Evolutionary conservation across 2,113 vertebrate genomes (phyloP), one percentile per base, ranked within the genome.

Genomic region (Vidua chalybeata): DNA sequence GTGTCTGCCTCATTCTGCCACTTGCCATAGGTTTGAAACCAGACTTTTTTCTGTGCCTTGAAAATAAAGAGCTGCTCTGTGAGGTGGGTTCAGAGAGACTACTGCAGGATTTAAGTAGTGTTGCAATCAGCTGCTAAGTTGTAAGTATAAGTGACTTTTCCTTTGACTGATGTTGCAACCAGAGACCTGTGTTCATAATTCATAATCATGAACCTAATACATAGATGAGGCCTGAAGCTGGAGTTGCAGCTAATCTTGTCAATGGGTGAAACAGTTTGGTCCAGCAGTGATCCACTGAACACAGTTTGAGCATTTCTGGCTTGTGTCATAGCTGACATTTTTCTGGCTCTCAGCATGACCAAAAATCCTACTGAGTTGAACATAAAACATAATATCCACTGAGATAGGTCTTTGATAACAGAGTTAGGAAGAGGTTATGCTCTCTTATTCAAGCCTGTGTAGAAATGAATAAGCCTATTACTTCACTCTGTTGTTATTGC

Each of bases 401-500:
- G 37, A 91, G 68, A 74, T 4, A 59, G 72, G 33, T 66, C 68
- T 89, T 61, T 67, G 75, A 90, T 83, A 90, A 41, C 45, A 73
- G 68, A 80, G 41, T 41, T 80, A 17, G 73, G 64, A 76, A 81
- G 77, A 95, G 58, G 69, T 75, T 95, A 56, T 79, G 49, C 41
- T 88, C 30, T 93, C 20, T 73, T 87, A 64, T 69, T 85, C 49
- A 88, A 73, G 43, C 31, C 51, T 71, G n/a, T 80, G 30, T 90
- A 67, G 54, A 88, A 91, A 59, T 85, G 75, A 90, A 79, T 83
- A 85, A 93, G 87, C 58, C 46, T 74, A 55, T 84, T 89, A 51
- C 58, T 90, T 88, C 45, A 66, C 72, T 81, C 37, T 67, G 11
- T 89, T 77, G 31, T 69, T 84, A 71, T 30, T 91, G 72, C 59